Evolutionary conservation across 2,113 vertebrate genomes (phyloP).

Genomic region (Pandion haliaetus): DNA sequence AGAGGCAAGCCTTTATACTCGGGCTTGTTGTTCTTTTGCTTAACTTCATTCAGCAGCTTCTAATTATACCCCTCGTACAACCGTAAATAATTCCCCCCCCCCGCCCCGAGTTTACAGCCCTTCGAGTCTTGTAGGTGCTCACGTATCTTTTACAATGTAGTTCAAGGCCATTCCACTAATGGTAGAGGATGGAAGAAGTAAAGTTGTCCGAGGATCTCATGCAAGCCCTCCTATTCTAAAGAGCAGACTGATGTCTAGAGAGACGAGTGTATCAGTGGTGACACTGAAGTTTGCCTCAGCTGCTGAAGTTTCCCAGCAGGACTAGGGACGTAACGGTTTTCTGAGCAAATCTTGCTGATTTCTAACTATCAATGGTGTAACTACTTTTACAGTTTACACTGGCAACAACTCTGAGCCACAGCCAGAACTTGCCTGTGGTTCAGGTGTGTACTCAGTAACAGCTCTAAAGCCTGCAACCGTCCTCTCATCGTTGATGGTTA

Average conservation of each 20-base stretch:
- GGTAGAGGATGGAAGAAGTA: not conserved
- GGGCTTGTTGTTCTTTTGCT: not conserved
- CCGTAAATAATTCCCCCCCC: not conserved
- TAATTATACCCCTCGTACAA: not conserved
- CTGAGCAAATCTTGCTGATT: not conserved
- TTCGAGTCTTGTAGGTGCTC: not conserved
- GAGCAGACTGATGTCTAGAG: not conserved
- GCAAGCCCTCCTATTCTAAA: not conserved
- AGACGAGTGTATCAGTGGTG: not conserved
- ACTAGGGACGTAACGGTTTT: not conserved
- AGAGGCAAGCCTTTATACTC: not conserved
- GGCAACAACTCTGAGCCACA: slow-evolving; percentile 51
- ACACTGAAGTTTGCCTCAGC: not conserved
- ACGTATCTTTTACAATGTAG: not conserved
- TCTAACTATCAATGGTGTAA: not conserved
- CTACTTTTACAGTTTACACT: slow-evolving; percentile 57
- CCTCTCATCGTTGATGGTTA: slow-evolving; percentile 66
- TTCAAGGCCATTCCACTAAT: not conserved
- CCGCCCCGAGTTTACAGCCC: not conserved
- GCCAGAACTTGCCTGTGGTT: slow-evolving; percentile 77
- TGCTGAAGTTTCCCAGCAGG: not conserved
- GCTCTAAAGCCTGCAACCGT: slow-evolving; percentile 44
- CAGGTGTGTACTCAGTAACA: slow-evolving; percentile 69
- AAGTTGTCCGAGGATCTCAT: not conserved
- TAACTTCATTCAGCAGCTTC: not conserved